phyloP scores from a whole-genome alignment of 2,797 vertebrate species.

The Tauraco hartlaubi region DNA sequence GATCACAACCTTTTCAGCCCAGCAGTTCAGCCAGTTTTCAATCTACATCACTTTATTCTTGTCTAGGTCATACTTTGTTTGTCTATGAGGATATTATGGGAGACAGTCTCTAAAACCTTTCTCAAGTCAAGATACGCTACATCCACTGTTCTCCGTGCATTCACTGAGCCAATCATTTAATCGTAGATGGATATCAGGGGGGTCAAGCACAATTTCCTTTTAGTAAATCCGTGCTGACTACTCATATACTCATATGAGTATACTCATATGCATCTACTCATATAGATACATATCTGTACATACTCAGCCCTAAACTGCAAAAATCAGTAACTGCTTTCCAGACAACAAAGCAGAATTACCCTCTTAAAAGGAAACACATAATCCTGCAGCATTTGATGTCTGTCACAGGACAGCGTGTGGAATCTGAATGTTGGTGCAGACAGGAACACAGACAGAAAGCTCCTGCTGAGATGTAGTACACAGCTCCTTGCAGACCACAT shows the following conservation, averaged over 20 bases:
- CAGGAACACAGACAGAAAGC: not conserved
- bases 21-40: not conserved
- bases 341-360: not conserved
- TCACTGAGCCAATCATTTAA: not conserved
- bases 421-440: not conserved
- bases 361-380: not conserved
- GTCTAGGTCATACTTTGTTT: not conserved
- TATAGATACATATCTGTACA: not conserved
- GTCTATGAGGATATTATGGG: not conserved
- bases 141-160: not conserved
- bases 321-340: not conserved
- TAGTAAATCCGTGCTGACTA: not conserved
- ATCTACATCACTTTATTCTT: not conserved
- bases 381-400: not conserved
- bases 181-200: not conserved
- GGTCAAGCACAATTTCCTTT: not conserved
- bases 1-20: not conserved
- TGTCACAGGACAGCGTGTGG: not conserved
- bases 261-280: not conserved
- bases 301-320: not conserved
- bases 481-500: not conserved
- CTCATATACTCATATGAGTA: not conserved
- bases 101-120: not conserved
- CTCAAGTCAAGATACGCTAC: not conserved
- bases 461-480: not conserved